Conservation (phyloP, 1,140 invertebrate genomes). For the Dysdera silvatica region DNA sequence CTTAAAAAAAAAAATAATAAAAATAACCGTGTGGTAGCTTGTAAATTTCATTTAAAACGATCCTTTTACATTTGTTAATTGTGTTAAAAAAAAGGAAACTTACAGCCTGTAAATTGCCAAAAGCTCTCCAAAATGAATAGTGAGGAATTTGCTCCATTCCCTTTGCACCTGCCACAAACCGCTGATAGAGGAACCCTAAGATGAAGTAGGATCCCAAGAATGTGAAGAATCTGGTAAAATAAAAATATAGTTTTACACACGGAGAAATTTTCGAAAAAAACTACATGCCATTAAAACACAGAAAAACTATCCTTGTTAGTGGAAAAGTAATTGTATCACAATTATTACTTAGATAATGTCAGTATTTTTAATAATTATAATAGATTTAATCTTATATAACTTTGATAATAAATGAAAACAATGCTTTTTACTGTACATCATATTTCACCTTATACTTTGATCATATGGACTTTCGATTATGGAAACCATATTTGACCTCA, state of each 20-base stretch:
- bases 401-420: too few relatives aligned
- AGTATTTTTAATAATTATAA: too few relatives aligned
- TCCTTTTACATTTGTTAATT: background rate
- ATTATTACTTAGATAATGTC: background rate
- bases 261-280: too few relatives aligned
- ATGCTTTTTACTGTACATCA: too few relatives aligned
- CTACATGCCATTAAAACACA: background rate
- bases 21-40: background rate
- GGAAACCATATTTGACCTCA: too few relatives aligned
- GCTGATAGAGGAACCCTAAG: constrained; percentile 41
- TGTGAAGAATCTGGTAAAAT: constrained; percentile 37
- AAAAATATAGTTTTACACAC: background rate
- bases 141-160: constrained; percentile 47
- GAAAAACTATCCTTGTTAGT: background rate
- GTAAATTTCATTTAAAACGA: background rate
- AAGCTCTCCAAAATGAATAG: constrained; percentile 45
- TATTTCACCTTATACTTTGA: too few relatives aligned
- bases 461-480: too few relatives aligned
- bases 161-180: constrained; percentile 43
- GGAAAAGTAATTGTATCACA: background rate
- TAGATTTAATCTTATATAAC: too few relatives aligned
- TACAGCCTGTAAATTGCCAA: constrained; percentile 46
- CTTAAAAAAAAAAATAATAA: background rate
- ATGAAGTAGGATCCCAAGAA: constrained; percentile 21
- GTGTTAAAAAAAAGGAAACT: constrained; percentile 22